Percentiles rank a stretch among this genome's conserved stretches.
These are phyloP conservation scores for Plectus sambesii DNA, from an alignment of 1,140 invertebrate genomes.

Conservation along the genomic window DNA sequence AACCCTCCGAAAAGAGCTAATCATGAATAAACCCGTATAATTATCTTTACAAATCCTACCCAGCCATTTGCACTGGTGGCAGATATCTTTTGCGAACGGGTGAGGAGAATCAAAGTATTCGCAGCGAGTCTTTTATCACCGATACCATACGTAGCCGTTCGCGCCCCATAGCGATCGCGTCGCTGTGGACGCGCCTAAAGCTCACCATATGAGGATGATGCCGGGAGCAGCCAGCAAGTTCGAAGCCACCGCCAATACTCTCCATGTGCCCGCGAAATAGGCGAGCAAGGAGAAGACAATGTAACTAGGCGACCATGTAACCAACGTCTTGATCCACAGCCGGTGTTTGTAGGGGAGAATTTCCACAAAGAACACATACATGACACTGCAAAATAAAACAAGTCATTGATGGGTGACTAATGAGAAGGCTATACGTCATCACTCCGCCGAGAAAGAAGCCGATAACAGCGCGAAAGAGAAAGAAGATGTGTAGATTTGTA, in stretches of 20 bases:
- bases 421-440: conserved; percentile 13
- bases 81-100: too few species aligned
- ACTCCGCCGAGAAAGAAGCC: conserved; percentile 25
- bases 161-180: too few species aligned
- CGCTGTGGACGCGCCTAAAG: too few species aligned
- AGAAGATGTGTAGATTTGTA: conserved; percentile 19
- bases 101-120: too few species aligned
- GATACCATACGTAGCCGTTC: too few species aligned
- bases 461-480: conserved; percentile 13
- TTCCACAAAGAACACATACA: conserved; percentile 23
- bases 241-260: background rate
- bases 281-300: conserved; percentile 9
- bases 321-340: conserved; percentile 24
- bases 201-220: conserved; percentile 14
- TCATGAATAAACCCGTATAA: too few species aligned
- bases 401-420: background rate
- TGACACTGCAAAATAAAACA: conserved; percentile 12
- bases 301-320: conserved; percentile 22
- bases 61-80: too few species aligned
- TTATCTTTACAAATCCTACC: too few species aligned
- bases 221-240: conserved; percentile 12
- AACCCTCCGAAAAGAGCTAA: too few species aligned
- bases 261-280: conserved; percentile 4
- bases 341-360: conserved; percentile 26
- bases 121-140: too few species aligned